Evolutionary conservation across 2,888 invertebrate species (phyloP).

Genomic region (Onthophagus sagittarius): DNA sequence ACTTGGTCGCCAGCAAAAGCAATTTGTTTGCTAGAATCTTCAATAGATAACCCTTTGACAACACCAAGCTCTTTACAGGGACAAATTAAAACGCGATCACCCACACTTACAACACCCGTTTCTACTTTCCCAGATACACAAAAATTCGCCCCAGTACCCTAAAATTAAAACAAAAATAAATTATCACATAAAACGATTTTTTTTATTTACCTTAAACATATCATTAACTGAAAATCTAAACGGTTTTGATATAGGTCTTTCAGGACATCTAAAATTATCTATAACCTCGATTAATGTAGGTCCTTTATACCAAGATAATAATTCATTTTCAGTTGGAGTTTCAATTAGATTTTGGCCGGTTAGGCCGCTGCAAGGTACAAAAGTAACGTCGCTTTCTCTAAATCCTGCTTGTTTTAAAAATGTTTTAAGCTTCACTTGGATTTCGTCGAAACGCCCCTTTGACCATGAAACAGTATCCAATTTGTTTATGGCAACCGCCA

Average conservation of each 20-base stretch:
- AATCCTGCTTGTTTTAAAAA: slow-evolving; percentile 92
- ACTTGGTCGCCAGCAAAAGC: slow-evolving; percentile 96
- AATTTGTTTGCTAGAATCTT: slow-evolving; percentile 67
- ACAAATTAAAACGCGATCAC: slow-evolving; percentile 83
- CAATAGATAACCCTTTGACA: slow-evolving; percentile 69
- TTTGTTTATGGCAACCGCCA: slow-evolving; percentile 96
- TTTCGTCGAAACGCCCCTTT: slow-evolving; percentile 84
- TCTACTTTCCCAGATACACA: slow-evolving; percentile 90
- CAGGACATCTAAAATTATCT: slow-evolving; percentile 81
- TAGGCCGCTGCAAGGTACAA: slow-evolving; percentile 94
- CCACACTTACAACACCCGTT: slow-evolving; percentile 80
- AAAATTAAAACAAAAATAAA: slow-evolving; percentile 36
- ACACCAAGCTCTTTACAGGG: slow-evolving; percentile 80
- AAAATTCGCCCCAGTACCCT: slow-evolving; percentile 82
- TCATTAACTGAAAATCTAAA: slow-evolving; percentile 91
- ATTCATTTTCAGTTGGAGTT: slow-evolving; percentile 60
- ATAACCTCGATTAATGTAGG: slow-evolving; percentile 82
- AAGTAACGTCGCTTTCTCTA: slow-evolving; percentile 79
- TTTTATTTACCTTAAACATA: slow-evolving; percentile 76
- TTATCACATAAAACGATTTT: slow-evolving; percentile 75
- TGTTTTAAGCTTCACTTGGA: slow-evolving; percentile 71
- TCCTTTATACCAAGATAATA: slow-evolving; percentile 77
- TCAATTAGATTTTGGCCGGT: slow-evolving; percentile 87
- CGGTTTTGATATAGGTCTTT: slow-evolving; percentile 82
- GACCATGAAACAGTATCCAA: slow-evolving; percentile 95